Base-by-base conservation (phyloP, 1,140 invertebrate species). In the Mya arenaria region DNA sequence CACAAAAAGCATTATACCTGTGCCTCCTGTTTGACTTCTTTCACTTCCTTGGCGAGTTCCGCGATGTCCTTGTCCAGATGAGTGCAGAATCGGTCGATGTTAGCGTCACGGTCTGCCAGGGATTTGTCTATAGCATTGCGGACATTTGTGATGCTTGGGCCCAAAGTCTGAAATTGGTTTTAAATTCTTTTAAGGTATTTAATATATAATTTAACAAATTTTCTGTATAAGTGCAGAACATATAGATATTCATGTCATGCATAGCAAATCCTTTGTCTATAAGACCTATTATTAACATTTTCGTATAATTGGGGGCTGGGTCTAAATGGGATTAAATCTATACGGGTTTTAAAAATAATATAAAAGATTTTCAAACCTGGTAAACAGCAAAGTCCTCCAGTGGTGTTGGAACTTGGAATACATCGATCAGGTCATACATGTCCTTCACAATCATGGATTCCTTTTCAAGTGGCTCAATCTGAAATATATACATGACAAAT, bases 401-500 rank as follows among this genome's bases (percentile, higher is more conserved):
- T n/a, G 95, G 93, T 44, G 94, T 94, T 0, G 93, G 92, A 72
- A 96, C 95, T n/a, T 92, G 84, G 89, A 95, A 96, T 84, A 96
- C 94, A 75, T 96, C 95, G 84, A 96, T 96, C 6, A 96, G 94
- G 60, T 96, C 94, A 88, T 96, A 95, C 68, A 96, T 90, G 84
- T 96, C 95, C 87, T 95, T 96, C 1, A 95, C 94, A 87, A 96
- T 95, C 85, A 95, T 94, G 4, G 96, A 91, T 62, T 94, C 93
- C 25, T 88, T 88, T 87, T 96, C 95, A 88, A 96, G 92, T 0
- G 93, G 92, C 52, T 96, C 95, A 36, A 96, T 93, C 91, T 94
- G 85, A 15, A 83, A n/a, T n/a, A n/a, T n/a, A n/a, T n/a, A n/a
- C n/a, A n/a, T n/a, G n/a, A n/a, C 10, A n/a, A 48, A 10, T 13